Evolutionary conservation across 2,113 vertebrate genomes (phyloP), one percentile per base, ranked within the genome.

Genomic region (Australoheros scitulus): DNA sequence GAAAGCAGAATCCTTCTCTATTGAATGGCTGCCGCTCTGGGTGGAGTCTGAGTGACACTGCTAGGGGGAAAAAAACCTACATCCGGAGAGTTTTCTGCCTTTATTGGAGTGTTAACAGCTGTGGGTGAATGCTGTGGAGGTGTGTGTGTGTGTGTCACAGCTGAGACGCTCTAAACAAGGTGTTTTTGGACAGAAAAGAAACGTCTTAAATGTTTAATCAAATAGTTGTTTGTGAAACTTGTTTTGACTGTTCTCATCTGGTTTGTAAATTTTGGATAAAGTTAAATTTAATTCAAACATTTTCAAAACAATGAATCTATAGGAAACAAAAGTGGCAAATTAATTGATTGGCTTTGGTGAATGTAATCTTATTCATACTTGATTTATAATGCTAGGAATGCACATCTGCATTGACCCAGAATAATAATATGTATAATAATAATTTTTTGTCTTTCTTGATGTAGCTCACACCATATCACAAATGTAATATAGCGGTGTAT

Each of bases 1-100:
- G 95, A 97, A 96, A 96, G 94, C 93, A 93, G 95, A 96, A 95
- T 94, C 94, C 93, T 92, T 95, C 87, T 94, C 94, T 90, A 93
- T 96, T 96, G 94, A 95, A 92, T 92, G 95, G 94, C 95, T 91
- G 94, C 91, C 85, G 88, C 93, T 92, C 87, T 95, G 96, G 95
- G 94, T 68, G 92, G 94, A 94, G 95, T 95, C 94, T 84, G 61
- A 86, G 91, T 95, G 94, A 95, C 92, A 83, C 90, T 93, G 88
- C 88, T 91, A 77, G 11, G 59, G 26, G 61, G 63, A 56, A 78
- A 78, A 10, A 65, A 58, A 60, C 15, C 29, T 74, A 63, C 79
- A 88, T 88, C 76, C 76, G 76, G 68, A 80, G 82, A 91, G 56
- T 91, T 91, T 70, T 76, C 34, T 52, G 81, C 20, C 11, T 84